Percentiles rank a stretch among this genome's conserved stretches.
These are phyloP conservation scores for Cheilosia vernalis DNA, from an alignment of 2,888 invertebrate species.

Conservation along the genomic window DNA sequence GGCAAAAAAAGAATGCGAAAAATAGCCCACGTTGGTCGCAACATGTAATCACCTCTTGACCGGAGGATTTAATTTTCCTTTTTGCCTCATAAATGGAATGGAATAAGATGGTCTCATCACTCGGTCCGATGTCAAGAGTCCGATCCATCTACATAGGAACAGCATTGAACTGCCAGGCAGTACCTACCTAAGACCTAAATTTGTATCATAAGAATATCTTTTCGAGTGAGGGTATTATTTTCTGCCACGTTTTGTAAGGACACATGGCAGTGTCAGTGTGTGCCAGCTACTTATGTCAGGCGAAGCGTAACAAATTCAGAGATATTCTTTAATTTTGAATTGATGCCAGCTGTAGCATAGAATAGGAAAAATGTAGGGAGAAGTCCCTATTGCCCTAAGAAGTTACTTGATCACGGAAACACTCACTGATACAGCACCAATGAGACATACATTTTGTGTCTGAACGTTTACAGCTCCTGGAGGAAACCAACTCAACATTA, in stretches of 20 bases:
- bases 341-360: slow-evolving; percentile 29
- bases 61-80: slow-evolving; percentile 53
- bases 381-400: background rate
- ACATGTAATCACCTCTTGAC: slow-evolving; percentile 38
- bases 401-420: slow-evolving; percentile 14
- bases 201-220: background rate
- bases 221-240: slow-evolving; percentile 16
- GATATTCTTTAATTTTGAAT: slow-evolving; percentile 40
- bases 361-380: slow-evolving; percentile 15
- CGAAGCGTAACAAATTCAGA: slow-evolving; percentile 38
- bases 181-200: slow-evolving; percentile 22
- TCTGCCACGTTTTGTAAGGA: background rate
- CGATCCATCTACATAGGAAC: slow-evolving; percentile 17
- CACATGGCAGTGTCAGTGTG: background rate
- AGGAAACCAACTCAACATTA: slow-evolving; percentile 29
- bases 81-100: slow-evolving; percentile 44
- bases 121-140: slow-evolving; percentile 23
- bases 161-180: background rate
- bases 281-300: slow-evolving; percentile 23
- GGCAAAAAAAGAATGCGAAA: slow-evolving; percentile 4
- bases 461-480: slow-evolving; percentile 14
- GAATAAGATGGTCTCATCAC: slow-evolving; percentile 11
- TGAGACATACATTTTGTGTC: slow-evolving; percentile 43
- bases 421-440: slow-evolving; percentile 55
- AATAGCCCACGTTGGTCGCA: slow-evolving; percentile 8